Base-by-base conservation (phyloP, 2,797 vertebrate species). In the Anisognathus igniventris region DNA sequence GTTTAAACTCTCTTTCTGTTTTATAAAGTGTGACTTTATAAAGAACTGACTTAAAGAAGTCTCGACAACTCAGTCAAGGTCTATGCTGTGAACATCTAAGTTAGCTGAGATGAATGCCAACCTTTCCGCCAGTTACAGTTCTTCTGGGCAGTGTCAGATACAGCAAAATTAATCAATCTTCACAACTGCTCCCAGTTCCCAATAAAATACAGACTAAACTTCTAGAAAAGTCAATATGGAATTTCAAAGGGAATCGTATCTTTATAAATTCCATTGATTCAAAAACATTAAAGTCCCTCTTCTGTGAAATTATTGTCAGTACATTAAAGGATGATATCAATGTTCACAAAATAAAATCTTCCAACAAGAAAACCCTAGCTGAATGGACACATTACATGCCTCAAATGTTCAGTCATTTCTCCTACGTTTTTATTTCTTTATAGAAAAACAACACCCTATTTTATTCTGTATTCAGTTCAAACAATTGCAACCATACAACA, bases 171-270 rank as follows among this genome's bases (percentile, higher is more conserved):
- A 93, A 88, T 90, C 72, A 88, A 82, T 81, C 66, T 78, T 81
- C 88, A 61, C 66, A 86, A 84, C 58, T 68, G 35, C 31, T 94
- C 76, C 61, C 50, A 61, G 42, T 68, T 90, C 39, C 79, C 39
- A 81, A 54, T 81, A 84, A 90, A 92, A 86, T 40, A 75, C 61
- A 61, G 27, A 25, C 45, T 88, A 93, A 75, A 91, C 61, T 84
- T 93, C 45, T 48, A 54, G 82, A 88, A 84, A 93, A 94, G 76
- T 88, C 91, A 95, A 86, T 95, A 83, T 56, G n/a, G 25, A 86
- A 78, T 95, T 90, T 93, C 70, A 91, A 95, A 90, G 75, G 54
- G 19, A 88, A 85, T 82, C 0, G 0, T 40, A 83, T 64, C 75
- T 72, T 94, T 65, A 75, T 68, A 91, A 88, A 88, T 81, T 65